Evolutionary conservation across 2,888 invertebrate species (phyloP).

Genomic region (Ganaspis brasiliensis): DNA sequence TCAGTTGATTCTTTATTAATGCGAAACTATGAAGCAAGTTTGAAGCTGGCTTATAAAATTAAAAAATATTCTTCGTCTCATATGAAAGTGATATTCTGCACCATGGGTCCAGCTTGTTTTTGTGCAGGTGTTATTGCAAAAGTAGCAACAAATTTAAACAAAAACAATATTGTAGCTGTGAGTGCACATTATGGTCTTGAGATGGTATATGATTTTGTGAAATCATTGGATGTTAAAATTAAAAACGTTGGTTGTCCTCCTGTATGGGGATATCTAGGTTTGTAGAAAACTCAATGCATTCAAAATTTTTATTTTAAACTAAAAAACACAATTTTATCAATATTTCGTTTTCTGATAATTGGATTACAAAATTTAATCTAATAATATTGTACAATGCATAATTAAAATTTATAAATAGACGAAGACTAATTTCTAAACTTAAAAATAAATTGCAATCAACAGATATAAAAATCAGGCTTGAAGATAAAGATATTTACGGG

Average conservation of each 20-base stretch:
- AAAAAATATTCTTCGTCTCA: slow-evolving; percentile 81
- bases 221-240: slow-evolving; percentile 79
- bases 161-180: slow-evolving; percentile 82
- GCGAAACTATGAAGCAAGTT: slow-evolving; percentile 77
- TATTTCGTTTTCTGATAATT: too few relatives aligned
- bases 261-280: slow-evolving; percentile 84
- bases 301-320: too few relatives aligned
- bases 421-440: too few relatives aligned
- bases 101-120: slow-evolving; percentile 83
- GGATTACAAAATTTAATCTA: too few relatives aligned
- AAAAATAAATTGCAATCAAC: too few relatives aligned
- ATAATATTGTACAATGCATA: too few relatives aligned
- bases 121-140: slow-evolving; percentile 82
- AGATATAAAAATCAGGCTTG: too few relatives aligned
- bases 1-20: slow-evolving; percentile 66
- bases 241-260: slow-evolving; percentile 83
- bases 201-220: slow-evolving; percentile 70
- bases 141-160: slow-evolving; percentile 77
- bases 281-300: too few relatives aligned
- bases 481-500: too few relatives aligned
- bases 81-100: slow-evolving; percentile 82
- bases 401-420: too few relatives aligned
- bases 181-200: slow-evolving; percentile 83
- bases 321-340: too few relatives aligned
- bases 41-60: slow-evolving; percentile 81